Evolutionary conservation across 2,113 vertebrate species (phyloP).

Genomic region (Origma solitaria): DNA sequence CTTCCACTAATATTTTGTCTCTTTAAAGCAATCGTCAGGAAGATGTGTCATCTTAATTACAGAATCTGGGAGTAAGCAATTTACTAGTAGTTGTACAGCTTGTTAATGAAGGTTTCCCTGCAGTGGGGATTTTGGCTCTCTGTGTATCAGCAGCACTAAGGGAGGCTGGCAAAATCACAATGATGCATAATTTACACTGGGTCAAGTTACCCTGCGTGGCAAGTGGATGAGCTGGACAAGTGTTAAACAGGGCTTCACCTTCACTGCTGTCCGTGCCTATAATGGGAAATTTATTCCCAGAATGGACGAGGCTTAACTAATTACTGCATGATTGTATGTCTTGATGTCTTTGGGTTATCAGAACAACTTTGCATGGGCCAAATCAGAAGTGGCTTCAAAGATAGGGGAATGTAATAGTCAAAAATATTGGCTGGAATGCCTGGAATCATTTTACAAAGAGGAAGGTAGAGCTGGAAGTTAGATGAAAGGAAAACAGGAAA

Average conservation of each 20-base stretch:
- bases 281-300: neutral
- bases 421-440: neutral
- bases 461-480: neutral
- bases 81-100: neutral
- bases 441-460: neutral
- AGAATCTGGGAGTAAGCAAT: neutral
- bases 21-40: neutral
- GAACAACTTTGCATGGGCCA: neutral
- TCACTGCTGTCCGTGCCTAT: neutral
- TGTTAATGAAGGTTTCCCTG: neutral
- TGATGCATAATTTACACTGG: conserved; percentile 10
- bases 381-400: neutral
- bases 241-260: neutral
- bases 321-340: neutral
- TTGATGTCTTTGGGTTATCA: neutral
- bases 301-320: neutral
- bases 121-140: neutral
- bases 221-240: conserved; percentile 17
- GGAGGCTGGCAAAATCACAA: neutral
- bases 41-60: neutral
- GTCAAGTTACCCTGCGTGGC: neutral
- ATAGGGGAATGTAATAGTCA: neutral
- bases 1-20: neutral
- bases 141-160: neutral
- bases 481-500: neutral